These are phyloP conservation scores for Ceratina japonica DNA, from an alignment of 1,140 invertebrate genomes.

Conservation along the genomic window DNA sequence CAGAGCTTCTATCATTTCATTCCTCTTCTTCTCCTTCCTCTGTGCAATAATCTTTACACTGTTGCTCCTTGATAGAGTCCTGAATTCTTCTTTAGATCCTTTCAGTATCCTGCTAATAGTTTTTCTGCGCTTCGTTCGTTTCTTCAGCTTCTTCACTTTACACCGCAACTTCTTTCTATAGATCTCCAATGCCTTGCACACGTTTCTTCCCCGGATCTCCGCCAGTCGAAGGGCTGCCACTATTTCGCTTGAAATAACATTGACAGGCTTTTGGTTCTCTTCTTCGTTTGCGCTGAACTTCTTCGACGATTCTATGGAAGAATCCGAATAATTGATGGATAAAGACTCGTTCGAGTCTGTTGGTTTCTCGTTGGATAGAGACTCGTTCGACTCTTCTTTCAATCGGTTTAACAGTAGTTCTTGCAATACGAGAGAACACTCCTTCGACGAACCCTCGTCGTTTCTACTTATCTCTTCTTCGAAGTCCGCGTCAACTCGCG, in stretches of 20 bases:
- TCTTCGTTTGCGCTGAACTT: neutral
- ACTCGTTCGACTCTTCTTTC: neutral
- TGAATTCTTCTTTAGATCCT: neutral
- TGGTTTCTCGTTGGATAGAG: no score
- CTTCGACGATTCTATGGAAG: neutral
- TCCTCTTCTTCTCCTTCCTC: neutral
- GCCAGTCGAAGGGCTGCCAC: slow-evolving; percentile 52
- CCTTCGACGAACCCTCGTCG: neutral
- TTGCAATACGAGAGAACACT: neutral
- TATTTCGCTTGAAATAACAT: slow-evolving; percentile 5
- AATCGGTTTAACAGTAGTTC: neutral
- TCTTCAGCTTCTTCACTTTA: neutral
- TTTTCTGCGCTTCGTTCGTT: neutral
- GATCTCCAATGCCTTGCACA: slow-evolving; percentile 53
- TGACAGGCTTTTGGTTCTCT: neutral
- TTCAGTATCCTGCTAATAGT: neutral
- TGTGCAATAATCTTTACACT: neutral
- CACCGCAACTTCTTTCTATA: slow-evolving; percentile 30
- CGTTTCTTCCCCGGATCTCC: slow-evolving; percentile 44
- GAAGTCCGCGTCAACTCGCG: no score
- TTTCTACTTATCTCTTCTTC: neutral
- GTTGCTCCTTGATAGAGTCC: neutral
- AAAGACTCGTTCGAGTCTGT: neutral
- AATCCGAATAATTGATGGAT: neutral
- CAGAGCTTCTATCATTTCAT: neutral